Evolutionary conservation across 37 sponge, comb jelly and placozoan genomes (phyloP).

Genomic region (Beroe ovata): DNA sequence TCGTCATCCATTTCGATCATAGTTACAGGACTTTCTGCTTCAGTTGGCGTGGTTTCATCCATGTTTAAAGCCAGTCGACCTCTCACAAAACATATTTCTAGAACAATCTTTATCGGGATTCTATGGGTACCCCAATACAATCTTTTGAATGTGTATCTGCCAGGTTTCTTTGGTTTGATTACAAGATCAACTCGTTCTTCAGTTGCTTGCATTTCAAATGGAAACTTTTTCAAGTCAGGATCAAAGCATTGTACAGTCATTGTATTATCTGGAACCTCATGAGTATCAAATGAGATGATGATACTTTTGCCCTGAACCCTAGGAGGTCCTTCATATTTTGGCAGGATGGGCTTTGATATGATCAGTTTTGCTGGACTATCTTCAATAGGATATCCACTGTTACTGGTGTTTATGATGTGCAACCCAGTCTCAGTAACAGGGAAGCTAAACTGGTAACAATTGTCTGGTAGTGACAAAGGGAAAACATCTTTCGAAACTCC

Average conservation of each 20-base stretch:
- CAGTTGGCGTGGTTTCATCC: not conserved
- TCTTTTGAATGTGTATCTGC: not conserved
- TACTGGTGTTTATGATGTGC: not conserved
- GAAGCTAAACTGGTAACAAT: not conserved
- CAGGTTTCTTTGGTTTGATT: constrained; percentile 16
- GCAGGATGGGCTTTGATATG: not conserved
- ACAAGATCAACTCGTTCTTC: not conserved
- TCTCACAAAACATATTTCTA: not conserved
- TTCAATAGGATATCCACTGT: not conserved
- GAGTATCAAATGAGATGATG: not conserved
- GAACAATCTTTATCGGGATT: not conserved
- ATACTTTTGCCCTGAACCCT: not conserved
- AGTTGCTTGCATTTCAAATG: not conserved
- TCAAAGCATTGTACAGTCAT: not conserved
- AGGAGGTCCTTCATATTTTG: constrained; percentile 33
- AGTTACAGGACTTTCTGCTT: not conserved
- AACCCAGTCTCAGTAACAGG: not conserved
- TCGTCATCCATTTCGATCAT: not conserved
- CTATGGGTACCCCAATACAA: constrained; percentile 14
- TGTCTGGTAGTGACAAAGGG: not conserved
- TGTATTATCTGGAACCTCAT: not conserved
- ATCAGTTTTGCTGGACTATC: not conserved
- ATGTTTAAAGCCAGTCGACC: not conserved
- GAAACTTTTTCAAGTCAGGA: not conserved
- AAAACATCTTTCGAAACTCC: not conserved